Conservation (phyloP, 2,113 vertebrate species). For the Nothobranchius furzeri region DNA sequence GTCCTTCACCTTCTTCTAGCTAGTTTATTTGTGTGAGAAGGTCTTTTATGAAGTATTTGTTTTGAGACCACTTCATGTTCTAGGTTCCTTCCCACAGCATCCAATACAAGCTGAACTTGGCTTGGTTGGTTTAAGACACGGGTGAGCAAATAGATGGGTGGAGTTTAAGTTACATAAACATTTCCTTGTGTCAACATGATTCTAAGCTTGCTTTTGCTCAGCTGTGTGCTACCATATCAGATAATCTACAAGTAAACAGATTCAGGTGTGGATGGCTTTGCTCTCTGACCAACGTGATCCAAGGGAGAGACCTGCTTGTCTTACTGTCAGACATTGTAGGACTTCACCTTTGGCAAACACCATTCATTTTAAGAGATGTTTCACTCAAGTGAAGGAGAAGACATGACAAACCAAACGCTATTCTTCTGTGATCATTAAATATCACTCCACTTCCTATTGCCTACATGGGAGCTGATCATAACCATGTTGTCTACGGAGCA, state of each 20-base stretch:
- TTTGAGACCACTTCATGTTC: no score
- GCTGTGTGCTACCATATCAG: constrained; percentile 4
- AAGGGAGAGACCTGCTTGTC: constrained; percentile 17
- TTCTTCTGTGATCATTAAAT: constrained; percentile 44
- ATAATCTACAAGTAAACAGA: constrained; percentile 55
- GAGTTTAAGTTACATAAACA: constrained; percentile 26
- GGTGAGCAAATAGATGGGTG: constrained; percentile 4
- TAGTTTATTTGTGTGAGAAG: no score
- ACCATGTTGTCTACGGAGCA: constrained; percentile 16
- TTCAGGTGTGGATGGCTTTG: constrained; percentile 18
- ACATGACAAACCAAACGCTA: constrained; percentile 42
- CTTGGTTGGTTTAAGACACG: neutral
- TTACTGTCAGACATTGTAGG: constrained; percentile 24
- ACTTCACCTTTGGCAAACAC: constrained; percentile 68
- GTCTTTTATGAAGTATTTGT: no score
- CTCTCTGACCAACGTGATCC: constrained; percentile 10
- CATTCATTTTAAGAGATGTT: constrained; percentile 34
- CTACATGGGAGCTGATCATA: constrained; percentile 58
- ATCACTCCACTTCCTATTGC: constrained; percentile 43
- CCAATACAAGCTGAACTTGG: no score
- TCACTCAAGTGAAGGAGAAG: constrained; percentile 16
- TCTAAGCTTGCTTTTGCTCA: constrained; percentile 25
- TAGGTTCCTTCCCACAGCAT: no score
- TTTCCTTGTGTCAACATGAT: constrained; percentile 34
- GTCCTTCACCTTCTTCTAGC: no score